These are phyloP conservation scores for Megathymus violae DNA, from an alignment of 1,140 invertebrate species.

Conservation along the genomic window DNA sequence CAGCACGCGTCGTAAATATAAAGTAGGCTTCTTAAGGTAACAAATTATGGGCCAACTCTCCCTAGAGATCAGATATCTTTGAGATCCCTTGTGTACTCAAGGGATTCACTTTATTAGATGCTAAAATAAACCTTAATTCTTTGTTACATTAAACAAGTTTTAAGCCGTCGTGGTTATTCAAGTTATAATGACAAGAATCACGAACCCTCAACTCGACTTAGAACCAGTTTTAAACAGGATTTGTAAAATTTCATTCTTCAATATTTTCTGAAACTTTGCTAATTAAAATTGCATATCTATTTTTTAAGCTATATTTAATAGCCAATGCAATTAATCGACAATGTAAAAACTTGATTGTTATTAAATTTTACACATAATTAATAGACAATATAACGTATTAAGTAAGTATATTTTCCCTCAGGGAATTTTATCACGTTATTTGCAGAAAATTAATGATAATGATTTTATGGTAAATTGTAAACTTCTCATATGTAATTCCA, in stretches of 20 bases:
- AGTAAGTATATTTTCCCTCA: too few relatives aligned
- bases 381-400: too few relatives aligned
- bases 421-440: too few relatives aligned
- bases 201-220: constrained; percentile 48
- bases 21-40: constrained; percentile 23
- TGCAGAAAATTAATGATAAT: too few relatives aligned
- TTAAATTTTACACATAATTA: too few relatives aligned
- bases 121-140: not conserved
- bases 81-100: not conserved
- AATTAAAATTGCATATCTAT: constrained; percentile 11
- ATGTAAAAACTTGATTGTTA: too few relatives aligned
- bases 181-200: constrained; percentile 55
- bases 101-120: not conserved
- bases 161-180: constrained; percentile 11
- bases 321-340: not conserved
- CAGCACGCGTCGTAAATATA: constrained; percentile 26
- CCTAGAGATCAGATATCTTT: constrained; percentile 13
- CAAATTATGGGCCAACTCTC: constrained; percentile 19
- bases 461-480: too few relatives aligned
- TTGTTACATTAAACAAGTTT: not conserved
- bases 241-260: constrained; percentile 14
- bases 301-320: constrained; percentile 1
- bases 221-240: constrained; percentile 43
- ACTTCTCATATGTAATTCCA: too few relatives aligned
- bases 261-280: constrained; percentile 19